Conservation (phyloP, 2,888 invertebrate genomes). For the Antheraea yamamai region DNA sequence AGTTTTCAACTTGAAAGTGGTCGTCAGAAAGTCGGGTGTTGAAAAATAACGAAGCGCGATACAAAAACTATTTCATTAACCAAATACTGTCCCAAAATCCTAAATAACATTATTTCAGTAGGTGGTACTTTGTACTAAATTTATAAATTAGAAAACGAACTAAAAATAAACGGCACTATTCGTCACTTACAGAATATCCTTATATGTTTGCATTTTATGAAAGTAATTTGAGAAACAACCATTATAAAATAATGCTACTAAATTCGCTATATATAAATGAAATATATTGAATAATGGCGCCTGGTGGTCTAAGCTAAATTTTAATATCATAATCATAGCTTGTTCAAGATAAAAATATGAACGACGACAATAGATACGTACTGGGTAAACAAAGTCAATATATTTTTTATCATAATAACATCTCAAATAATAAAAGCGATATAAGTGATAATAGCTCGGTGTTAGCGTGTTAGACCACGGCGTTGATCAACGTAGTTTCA, state of each 20-base stretch:
- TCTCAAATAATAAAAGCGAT: neutral
- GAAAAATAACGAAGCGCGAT: neutral
- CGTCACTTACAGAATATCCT: neutral
- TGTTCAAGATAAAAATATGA: neutral
- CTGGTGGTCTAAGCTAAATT: no score
- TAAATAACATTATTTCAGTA: no score
- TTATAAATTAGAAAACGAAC: no score
- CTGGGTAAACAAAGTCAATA: neutral
- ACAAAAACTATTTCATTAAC: neutral
- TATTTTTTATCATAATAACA: neutral
- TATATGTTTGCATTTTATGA: neutral
- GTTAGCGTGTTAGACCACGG: no score
- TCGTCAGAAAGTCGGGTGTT: no score
- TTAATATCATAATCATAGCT: neutral
- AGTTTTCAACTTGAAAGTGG: no score
- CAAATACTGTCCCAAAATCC: neutral
- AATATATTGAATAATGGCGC: no score
- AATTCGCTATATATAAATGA: no score
- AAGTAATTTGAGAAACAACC: neutral
- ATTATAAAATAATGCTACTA: neutral
- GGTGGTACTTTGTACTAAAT: no score
- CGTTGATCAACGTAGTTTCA: no score
- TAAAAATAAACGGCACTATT: neutral
- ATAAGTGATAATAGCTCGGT: neutral
- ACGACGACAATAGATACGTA: neutral